Evolutionary conservation across 2,888 invertebrate genomes (phyloP).

Genomic region (Napeogenes inachia): DNA sequence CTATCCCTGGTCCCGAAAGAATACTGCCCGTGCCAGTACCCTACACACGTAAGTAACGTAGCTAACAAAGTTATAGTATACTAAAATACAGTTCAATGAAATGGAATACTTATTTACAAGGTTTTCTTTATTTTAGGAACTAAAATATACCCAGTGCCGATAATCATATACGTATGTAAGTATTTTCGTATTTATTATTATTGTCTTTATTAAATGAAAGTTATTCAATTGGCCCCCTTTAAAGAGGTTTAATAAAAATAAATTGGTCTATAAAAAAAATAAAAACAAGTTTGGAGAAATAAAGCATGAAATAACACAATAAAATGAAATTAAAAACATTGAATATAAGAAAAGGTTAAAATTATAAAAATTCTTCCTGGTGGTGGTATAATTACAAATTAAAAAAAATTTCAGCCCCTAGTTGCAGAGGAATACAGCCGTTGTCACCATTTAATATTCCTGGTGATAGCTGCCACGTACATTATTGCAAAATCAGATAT

Average conservation of each 20-base stretch:
- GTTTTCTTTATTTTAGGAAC: conserved; percentile 41
- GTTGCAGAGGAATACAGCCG: conserved; percentile 47
- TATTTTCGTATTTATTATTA: conserved; percentile 20
- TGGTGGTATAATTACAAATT: too few relatives aligned
- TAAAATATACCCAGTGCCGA: conserved; percentile 47
- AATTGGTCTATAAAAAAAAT: background rate
- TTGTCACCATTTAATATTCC: conserved; percentile 48
- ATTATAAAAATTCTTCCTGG: too few relatives aligned
- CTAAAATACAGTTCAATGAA: too few relatives aligned
- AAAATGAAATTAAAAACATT: too few relatives aligned
- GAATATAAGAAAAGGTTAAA: too few relatives aligned
- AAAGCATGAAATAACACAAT: background rate
- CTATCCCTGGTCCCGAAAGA: conserved; percentile 48
- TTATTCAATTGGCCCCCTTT: background rate
- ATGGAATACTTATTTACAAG: background rate
- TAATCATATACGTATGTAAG: conserved; percentile 58
- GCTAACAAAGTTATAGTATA: background rate
- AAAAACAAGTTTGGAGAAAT: background rate
- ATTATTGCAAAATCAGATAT: conserved; percentile 55
- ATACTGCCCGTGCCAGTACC: conserved; percentile 51
- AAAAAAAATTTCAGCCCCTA: conserved; percentile 42
- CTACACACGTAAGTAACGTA: conserved; percentile 37
- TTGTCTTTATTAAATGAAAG: background rate
- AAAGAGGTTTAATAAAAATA: background rate
- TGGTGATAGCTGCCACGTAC: conserved; percentile 43